phyloP scores from a whole-genome alignment of 2,113 vertebrate genomes.

The Pterocles burchelli region DNA sequence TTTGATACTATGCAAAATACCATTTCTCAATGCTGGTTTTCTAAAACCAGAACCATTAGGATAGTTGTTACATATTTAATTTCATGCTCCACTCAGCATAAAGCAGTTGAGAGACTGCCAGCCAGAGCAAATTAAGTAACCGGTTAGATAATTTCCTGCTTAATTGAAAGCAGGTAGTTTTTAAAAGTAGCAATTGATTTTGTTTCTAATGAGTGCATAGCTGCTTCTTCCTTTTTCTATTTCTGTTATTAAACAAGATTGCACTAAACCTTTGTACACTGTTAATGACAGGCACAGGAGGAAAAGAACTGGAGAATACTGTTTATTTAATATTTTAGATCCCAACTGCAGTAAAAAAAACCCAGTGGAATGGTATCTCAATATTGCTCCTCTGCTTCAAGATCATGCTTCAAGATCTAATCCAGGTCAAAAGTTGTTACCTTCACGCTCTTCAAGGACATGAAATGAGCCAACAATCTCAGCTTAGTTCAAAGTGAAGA shows the following conservation, averaged over 20 bases:
- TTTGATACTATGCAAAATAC: conserved; percentile 58
- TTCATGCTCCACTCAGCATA: conserved; percentile 86
- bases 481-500: background rate
- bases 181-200: conserved; percentile 82
- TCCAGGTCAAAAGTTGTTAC: background rate
- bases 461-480: background rate
- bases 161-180: conserved; percentile 86
- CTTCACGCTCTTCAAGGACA: background rate
- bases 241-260: conserved; percentile 57
- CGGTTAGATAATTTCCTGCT: conserved; percentile 82
- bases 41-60: conserved; percentile 74
- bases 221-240: conserved; percentile 62
- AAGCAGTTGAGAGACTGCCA: conserved; percentile 77
- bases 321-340: conserved; percentile 1
- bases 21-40: conserved; percentile 63
- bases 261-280: conserved; percentile 25
- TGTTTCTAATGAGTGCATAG: conserved; percentile 72
- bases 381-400: background rate
- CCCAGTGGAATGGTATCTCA: background rate
- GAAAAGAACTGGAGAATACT: background rate
- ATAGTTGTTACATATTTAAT: conserved; percentile 83
- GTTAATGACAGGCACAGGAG: background rate
- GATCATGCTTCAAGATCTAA: background rate
- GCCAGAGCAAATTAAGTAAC: conserved; percentile 83
- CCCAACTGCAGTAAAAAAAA: background rate